Conservation (phyloP, 2,888 invertebrate genomes). For the Theretra japonica region DNA sequence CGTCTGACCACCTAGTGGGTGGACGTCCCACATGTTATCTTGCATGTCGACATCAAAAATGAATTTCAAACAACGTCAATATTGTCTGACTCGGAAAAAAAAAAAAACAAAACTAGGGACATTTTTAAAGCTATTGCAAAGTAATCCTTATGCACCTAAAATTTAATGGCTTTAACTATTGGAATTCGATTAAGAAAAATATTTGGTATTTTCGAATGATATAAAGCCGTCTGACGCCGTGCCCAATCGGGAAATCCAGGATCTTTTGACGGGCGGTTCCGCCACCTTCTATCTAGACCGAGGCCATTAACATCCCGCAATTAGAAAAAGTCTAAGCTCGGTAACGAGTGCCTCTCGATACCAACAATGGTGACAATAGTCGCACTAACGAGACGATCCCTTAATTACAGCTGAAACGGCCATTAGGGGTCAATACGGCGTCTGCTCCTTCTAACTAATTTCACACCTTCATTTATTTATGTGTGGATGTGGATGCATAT, state of each 20-base stretch:
- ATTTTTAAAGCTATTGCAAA: no score
- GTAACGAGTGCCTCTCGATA: slow-evolving; percentile 1
- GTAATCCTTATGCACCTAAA: no score
- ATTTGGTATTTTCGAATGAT: no score
- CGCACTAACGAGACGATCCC: slow-evolving; percentile 7
- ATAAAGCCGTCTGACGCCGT: no score
- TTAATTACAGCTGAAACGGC: slow-evolving; percentile 8
- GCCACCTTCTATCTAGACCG: not conserved
- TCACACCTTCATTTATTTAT: not conserved
- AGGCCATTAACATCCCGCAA: not conserved
- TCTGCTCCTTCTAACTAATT: not conserved
- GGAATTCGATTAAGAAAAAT: no score
- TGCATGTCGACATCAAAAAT: no score
- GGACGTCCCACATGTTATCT: no score
- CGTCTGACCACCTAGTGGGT: no score
- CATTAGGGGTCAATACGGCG: not conserved
- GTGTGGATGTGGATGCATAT: not conserved
- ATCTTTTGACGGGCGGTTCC: not conserved
- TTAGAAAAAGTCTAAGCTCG: not conserved
- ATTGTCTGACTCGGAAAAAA: no score
- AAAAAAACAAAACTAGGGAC: no score
- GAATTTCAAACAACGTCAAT: no score
- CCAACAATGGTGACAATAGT: slow-evolving; percentile 36
- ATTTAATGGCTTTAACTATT: no score
- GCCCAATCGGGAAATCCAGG: not conserved